A percentile compares a stretch with the other conserved stretches of the same genome.
These are phyloP conservation scores for Acrocyrtus sp. DNA, from an alignment of 2,888 invertebrate species.

Conservation along the genomic window DNA sequence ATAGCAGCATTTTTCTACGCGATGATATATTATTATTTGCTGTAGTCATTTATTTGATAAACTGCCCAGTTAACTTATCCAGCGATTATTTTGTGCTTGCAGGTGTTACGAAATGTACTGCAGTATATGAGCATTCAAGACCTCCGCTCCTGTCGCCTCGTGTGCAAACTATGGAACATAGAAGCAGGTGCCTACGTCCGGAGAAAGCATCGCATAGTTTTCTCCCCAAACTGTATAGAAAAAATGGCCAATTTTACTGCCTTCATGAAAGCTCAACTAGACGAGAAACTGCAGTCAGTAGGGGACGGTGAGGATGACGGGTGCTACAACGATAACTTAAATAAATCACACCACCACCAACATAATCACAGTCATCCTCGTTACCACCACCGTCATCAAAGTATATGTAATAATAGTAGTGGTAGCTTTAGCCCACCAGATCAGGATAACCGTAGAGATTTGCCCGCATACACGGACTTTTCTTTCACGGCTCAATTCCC, in stretches of 20 bases:
- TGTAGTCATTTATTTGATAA: not conserved
- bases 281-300: not conserved
- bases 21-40: too few relatives aligned
- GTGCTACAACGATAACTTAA: constrained; percentile 3
- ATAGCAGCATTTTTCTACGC: too few relatives aligned
- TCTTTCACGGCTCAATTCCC: constrained; percentile 55
- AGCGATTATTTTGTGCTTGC: constrained; percentile 6
- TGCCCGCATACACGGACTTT: constrained; percentile 51
- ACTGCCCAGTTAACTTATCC: not conserved
- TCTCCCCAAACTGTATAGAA: constrained; percentile 53
- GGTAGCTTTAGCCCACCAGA: not conserved
- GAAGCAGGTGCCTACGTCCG: constrained; percentile 50
- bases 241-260: constrained; percentile 54
- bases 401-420: not conserved
- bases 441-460: constrained; percentile 12
- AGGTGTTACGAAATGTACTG: constrained; percentile 55
- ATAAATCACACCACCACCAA: not conserved
- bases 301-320: not conserved
- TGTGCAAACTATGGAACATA: constrained; percentile 54
- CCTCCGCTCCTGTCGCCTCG: constrained; percentile 45
- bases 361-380: too few relatives aligned
- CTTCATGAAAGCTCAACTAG: constrained; percentile 47
- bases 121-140: constrained; percentile 37
- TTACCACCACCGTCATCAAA: not conserved
- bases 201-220: constrained; percentile 49